Evolutionary conservation across 2,888 invertebrate species (phyloP), one percentile per base, ranked within the genome.

Genomic region (Ophioninae sp.): DNA sequence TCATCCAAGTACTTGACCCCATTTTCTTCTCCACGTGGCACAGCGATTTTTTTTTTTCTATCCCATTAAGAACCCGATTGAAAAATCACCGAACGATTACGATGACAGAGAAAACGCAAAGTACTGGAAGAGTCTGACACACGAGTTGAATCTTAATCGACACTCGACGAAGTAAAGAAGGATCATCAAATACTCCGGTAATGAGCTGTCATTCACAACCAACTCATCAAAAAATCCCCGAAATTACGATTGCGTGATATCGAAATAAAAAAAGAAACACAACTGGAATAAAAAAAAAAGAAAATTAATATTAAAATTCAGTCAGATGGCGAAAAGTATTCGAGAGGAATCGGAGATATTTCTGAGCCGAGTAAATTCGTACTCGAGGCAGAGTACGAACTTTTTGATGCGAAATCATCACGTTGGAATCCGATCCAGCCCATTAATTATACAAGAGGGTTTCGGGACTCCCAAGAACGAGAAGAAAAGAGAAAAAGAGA

Each of bases 391-490:
- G 13, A 69, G 44, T 23, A 13, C 9, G 59, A 59, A 41, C 61
- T 44, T 77, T 77, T 77, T 37, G 22, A 77, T 23, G 58, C 72
- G 72, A 72, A 72, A 72, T 72, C 65, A 59, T 79, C 72, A 72
- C 79, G 79, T 65, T 23, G 65, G 64, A 72, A 72, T 79, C 58
- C 79, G 72, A 79, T 72, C 56, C 65, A 79, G 72, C 64, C 65
- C 79, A 79, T 79, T 79, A 79, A 79, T 79, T 79, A 79, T 74
- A 79, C 73, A 68, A 74, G 65, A 73, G 79, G 67, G 30, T 23
- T 44, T 30, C 3, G 30, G 2, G 30, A 3, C 30, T 2, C 30
- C 30, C 30, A 30, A 30, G 30, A 30, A 30, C 8, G 41, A 7
- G 44, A 44, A 10, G 10, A 10, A 44, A 0, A 44, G 44, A 44